These are phyloP conservation scores for Garrulus glandarius DNA, from an alignment of 2,797 vertebrate genomes.

Conservation along the genomic window DNA sequence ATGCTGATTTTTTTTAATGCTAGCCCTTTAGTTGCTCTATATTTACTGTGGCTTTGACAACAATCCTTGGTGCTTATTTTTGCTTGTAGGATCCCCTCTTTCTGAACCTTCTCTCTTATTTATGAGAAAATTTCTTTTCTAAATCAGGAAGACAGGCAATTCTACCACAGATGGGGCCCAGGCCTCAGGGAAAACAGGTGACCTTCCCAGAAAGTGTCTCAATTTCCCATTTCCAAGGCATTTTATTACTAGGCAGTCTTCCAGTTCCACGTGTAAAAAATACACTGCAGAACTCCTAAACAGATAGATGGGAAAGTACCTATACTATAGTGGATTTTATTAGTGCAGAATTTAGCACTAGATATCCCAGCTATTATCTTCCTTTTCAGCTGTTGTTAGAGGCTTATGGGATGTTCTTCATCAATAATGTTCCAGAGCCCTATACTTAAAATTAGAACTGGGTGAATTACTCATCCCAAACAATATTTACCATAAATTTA, in stretches of 20 bases:
- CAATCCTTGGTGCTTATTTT: not conserved
- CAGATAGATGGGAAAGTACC: not conserved
- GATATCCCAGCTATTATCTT: not conserved
- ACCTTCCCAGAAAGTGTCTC: not conserved
- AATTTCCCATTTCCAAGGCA: not conserved
- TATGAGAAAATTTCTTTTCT: not conserved
- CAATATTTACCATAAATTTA: not conserved
- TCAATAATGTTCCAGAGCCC: not conserved
- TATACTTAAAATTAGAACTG: not conserved
- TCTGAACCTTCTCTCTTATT: not conserved
- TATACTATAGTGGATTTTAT: not conserved
- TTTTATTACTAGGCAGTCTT: not conserved
- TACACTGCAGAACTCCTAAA: not conserved
- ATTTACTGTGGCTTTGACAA: not conserved
- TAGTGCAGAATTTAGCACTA: not conserved
- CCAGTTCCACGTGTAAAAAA: not conserved
- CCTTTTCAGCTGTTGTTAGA: not conserved
- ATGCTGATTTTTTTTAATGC: not conserved
- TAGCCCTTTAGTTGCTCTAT: not conserved
- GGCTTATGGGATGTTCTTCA: not conserved
- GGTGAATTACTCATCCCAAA: not conserved
- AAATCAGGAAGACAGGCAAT: not conserved
- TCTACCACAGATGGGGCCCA: not conserved
- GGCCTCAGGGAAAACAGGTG: not conserved
- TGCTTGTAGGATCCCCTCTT: not conserved